Base-by-base conservation (phyloP, 2,113 vertebrate genomes). In the Atractosteus spatula region DNA sequence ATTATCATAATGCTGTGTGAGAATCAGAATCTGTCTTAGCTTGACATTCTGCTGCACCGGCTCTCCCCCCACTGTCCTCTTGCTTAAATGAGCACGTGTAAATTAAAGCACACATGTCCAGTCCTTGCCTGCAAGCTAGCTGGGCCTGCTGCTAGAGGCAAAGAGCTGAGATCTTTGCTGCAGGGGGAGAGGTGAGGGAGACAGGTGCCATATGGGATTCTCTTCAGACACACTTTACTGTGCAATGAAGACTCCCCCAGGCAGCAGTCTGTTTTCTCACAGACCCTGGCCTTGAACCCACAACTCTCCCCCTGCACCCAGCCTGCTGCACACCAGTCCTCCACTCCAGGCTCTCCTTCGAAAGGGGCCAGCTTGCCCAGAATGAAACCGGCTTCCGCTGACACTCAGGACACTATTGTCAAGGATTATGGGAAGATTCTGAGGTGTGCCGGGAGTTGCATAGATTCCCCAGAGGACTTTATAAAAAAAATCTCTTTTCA, bases 141-240 rank as follows among this genome's bases (percentile, higher is more conserved):
- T 29, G 55, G 54, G 13, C 14, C 41, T 11, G 16, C 11, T 41
- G n/a, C 61, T 54, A 29, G 54, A 47, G 59, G 43, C n/a, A 51
- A 69, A 41, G 55, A 61, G 42, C n/a, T 47, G 55, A 44, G 13
- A 41, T 29, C 44, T 59, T 59, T 61, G 55, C 55, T 47, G 47
- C 54, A 29, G 44, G 65, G 44, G 11, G 54, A 59, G 43, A 51
- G 29, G 29, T 29, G 29, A 29, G 29, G 29, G 29, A 29, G 29
- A 45, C 66, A 62, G 71, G 73, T 16, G 77, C 82, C 81, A 85
- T 84, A 77, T 80, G 80, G 84, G 88, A 78, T 83, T 86, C 85
- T 81, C 80, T 79, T 74, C 41, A 81, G 83, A 88, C 86, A 85
- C 83, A 85, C 66, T 86, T 85, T 70, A 79, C 74, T 70, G 65